phyloP scores from a whole-genome alignment of 2,888 invertebrate species.

The Acanthoscelides obtectus region DNA sequence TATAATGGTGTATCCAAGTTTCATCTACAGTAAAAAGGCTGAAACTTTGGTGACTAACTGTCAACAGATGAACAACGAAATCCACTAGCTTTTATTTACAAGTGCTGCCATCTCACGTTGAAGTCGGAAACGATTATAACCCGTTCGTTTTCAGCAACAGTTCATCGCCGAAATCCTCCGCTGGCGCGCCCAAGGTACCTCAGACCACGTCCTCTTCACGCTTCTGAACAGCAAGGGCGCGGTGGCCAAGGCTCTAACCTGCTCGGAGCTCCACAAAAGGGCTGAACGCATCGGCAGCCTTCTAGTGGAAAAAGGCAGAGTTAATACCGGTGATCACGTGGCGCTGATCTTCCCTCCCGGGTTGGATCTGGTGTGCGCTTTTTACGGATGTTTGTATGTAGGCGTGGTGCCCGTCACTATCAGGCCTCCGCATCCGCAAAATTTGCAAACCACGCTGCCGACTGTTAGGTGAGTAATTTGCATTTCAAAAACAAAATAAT shows the following conservation, averaged over 20 bases:
- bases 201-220: constrained; percentile 95
- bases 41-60: no score
- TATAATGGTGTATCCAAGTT: no score
- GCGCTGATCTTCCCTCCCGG: constrained; percentile 97
- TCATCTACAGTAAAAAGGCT: neutral
- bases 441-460: constrained; percentile 94
- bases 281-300: constrained; percentile 89
- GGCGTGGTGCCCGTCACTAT: constrained; percentile 80
- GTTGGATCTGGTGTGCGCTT: constrained; percentile 94
- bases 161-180: constrained; percentile 95
- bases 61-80: no score
- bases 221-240: constrained; percentile 90
- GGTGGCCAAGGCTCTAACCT: constrained; percentile 82
- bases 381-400: constrained; percentile 92
- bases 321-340: constrained; percentile 90
- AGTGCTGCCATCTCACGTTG: neutral
- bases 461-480: constrained; percentile 65
- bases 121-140: constrained; percentile 2
- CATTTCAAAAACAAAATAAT: no score
- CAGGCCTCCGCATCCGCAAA: constrained; percentile 96
- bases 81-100: no score
- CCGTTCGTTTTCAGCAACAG: constrained; percentile 67
- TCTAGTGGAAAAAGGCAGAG: constrained; percentile 83
- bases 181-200: constrained; percentile 92
- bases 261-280: constrained; percentile 92